These are phyloP conservation scores for Nothura maculosa DNA, from an alignment of 2,797 vertebrate genomes.

Conservation along the genomic window DNA sequence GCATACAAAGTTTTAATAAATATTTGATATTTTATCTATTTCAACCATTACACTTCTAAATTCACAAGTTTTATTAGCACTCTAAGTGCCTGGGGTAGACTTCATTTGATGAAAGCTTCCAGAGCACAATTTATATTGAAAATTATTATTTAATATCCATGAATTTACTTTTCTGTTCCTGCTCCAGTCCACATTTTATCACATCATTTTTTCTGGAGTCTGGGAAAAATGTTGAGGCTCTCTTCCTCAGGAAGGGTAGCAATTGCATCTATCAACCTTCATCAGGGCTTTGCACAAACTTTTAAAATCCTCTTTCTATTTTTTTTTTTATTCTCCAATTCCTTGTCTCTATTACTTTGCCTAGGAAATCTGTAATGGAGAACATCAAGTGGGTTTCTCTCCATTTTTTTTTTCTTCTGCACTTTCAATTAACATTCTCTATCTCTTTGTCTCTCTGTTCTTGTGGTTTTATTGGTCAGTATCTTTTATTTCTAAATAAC, in stretches of 20 bases:
- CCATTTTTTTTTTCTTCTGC: neutral
- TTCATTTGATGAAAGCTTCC: slow-evolving; percentile 30
- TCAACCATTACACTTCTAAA: slow-evolving; percentile 4
- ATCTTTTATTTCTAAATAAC: neutral
- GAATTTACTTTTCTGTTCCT: neutral
- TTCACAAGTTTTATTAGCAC: slow-evolving; percentile 10
- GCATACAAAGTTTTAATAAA: slow-evolving; percentile 14
- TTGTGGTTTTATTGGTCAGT: neutral
- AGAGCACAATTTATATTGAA: neutral
- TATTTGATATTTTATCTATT: slow-evolving; percentile 18
- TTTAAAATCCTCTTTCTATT: neutral
- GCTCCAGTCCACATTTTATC: neutral
- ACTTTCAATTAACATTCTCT: neutral
- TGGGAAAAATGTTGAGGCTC: neutral
- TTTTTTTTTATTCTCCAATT: neutral
- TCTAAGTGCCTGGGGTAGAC: neutral
- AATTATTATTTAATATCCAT: slow-evolving; percentile 30
- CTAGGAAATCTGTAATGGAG: neutral
- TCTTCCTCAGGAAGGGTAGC: neutral
- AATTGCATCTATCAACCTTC: neutral
- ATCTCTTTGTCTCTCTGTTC: rapidly evolving
- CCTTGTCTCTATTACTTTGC: neutral
- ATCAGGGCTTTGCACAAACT: neutral
- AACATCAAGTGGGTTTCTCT: neutral
- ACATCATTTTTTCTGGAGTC: neutral